phyloP scores from a whole-genome alignment of 1,140 invertebrate genomes.

The Frieseomelitta varia region DNA sequence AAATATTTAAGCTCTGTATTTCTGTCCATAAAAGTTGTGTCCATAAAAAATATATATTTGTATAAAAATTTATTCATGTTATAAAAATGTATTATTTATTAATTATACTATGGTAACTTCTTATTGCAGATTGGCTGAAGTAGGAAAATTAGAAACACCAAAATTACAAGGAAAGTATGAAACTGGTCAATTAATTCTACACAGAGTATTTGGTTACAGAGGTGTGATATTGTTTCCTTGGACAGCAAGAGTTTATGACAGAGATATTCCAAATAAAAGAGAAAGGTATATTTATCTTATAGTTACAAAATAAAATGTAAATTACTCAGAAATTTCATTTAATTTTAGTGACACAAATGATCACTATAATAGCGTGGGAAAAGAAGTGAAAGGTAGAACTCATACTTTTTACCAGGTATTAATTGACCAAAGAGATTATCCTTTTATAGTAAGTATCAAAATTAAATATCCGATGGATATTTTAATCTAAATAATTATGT shows the following conservation, averaged over 20 bases:
- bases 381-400: conserved; percentile 94
- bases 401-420: conserved; percentile 98
- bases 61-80: background rate
- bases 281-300: conserved; percentile 73
- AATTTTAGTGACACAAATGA: conserved; percentile 73
- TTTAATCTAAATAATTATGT: background rate
- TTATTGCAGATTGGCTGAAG: conserved; percentile 87
- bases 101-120: background rate
- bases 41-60: background rate
- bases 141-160: conserved; percentile 90
- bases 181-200: conserved; percentile 97
- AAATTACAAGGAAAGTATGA: conserved; percentile 95
- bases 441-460: conserved; percentile 91
- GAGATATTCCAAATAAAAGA: conserved; percentile 87
- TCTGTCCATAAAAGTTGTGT: background rate
- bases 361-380: conserved; percentile 85
- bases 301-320: conserved; percentile 21
- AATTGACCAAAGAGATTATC: conserved; percentile 97
- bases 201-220: conserved; percentile 97
- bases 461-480: background rate
- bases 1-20: background rate
- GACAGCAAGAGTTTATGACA: conserved; percentile 96
- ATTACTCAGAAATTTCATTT: conserved; percentile 22
- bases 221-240: conserved; percentile 98
- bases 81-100: background rate